Base-by-base conservation (phyloP, 2,888 invertebrate species). In the Diarsia rubi region DNA sequence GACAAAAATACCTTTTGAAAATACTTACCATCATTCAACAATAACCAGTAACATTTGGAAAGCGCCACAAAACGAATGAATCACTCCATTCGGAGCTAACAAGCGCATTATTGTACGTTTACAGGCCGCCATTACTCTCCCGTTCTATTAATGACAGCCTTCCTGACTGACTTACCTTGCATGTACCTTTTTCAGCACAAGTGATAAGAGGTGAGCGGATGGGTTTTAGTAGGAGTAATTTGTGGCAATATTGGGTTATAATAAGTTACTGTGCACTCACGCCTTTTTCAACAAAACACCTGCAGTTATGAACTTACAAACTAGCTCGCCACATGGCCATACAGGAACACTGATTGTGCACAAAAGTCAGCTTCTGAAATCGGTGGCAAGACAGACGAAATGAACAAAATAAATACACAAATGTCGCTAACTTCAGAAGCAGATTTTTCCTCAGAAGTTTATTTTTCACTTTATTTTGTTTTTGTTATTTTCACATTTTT, bases 101-200 rank as follows among this genome's bases (percentile, higher is more conserved):
- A 93, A 91, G 89, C 92, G 93, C 91, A 93, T 93, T 93, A 93
- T 91, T 90, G 90, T 89, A 86, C 92, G 91, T 92, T 94, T 92
- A 92, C 91, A 86, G 91, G 89, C 81, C 86, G 81, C 92, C 93
- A 94, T 95, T 92, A 93, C 91, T 94, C 95, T 93, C 93, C 89
- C 91, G 86, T 87, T 85, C 92, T 95, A 95, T 95, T 95, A 95
- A 95, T 94, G 95, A 95, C 94, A 91, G 89, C 89, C 93, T 91
- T 93, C 94, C 93, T 93, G 93, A 92, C 93, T 93, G 94, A 93
- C 94, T 94, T 95, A 95, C 95, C 95, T 95, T 93, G 89, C 88
- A 84, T 79, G 79, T 81, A 85, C 82, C 88, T 85, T 78, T 68
- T 49, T 27, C 37, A 88, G 89, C n/a, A 5, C 73, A 80, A 90